Base-by-base conservation (phyloP, 2,797 vertebrate species). In the Crocidura indochinensis region DNA sequence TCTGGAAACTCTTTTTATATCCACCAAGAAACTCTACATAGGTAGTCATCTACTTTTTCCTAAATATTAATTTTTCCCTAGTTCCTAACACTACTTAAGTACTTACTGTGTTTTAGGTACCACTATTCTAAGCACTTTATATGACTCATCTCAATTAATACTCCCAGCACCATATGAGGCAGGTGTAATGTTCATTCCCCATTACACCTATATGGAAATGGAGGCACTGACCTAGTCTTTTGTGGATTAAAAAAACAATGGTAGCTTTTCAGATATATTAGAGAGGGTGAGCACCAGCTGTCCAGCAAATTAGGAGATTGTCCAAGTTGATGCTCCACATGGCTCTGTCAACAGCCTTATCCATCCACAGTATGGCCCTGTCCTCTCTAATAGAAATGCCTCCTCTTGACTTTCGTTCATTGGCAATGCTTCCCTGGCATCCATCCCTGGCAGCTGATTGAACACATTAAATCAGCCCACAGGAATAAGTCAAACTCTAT, bases 401-500 rank as follows among this genome's bases (percentile, higher is more conserved):
- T 85, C 65, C 75, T 84, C 60, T 60, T n/a, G 72, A 90, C 80
- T 75, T 51, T 79, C 80, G 46, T n/a, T 88, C 0, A 0, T 80
- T 86, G 84, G 65, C 65, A 60, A 0, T 0, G 1, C n/a, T 87
- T 88, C 38, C 60, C 68, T 91, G 91, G 83, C 77, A 82, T 88
- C 44, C 47, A 17, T 76, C 91, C 46, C 86, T 81, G 72, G 74
- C 71, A 96, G 83, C 71, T 93, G 93, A 96, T 77, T 86, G 94
- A 95, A 76, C 51, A 87, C 77, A 94, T 88, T 94, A 94, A 95
- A 95, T 95, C 94, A 95, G 88, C 77, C 81, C 87, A 76, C 38
- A 88, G 84, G 84, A 95, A 79, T 84, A 93, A 95, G 91, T 95
- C 93, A 95, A 84, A 93, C 78, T 87, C 93, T 93, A 95, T 96